Conservation (phyloP, 2,888 invertebrate genomes). For the Caenorhabditis parvicauda region DNA sequence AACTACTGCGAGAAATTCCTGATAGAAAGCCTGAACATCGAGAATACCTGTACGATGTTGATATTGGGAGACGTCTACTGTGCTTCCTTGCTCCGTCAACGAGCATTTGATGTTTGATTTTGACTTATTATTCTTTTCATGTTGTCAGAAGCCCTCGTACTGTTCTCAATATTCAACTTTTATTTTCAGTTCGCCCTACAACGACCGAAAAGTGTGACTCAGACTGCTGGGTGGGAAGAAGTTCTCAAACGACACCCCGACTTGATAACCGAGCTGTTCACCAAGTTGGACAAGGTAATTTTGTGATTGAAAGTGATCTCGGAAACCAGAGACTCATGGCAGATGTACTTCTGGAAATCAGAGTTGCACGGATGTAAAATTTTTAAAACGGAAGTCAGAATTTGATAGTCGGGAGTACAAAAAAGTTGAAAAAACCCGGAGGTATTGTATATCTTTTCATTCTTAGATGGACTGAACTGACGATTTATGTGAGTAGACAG, state of each 20-base stretch:
- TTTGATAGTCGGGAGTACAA: too few relatives aligned
- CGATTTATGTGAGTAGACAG: too few relatives aligned
- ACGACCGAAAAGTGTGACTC: constrained; percentile 49
- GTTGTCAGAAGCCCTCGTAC: too few relatives aligned
- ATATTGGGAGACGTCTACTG: constrained; percentile 59
- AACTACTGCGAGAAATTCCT: constrained; percentile 42
- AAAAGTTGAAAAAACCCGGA: too few relatives aligned
- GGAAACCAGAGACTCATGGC: too few relatives aligned
- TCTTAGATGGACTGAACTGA: too few relatives aligned
- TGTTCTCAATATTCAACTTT: not conserved
- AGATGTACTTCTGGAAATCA: not conserved
- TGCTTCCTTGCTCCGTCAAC: constrained; percentile 42
- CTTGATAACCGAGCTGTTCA: constrained; percentile 58
- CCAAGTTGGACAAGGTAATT: constrained; percentile 25
- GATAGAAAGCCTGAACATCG: constrained; percentile 50
- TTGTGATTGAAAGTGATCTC: not conserved
- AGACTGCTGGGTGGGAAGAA: constrained; percentile 42
- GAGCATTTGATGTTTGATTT: constrained; percentile 51
- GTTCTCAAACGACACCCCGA: constrained; percentile 52
- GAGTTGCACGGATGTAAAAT: not conserved
- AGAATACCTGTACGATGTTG: constrained; percentile 60
- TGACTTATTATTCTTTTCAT: too few relatives aligned
- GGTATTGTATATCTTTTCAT: too few relatives aligned
- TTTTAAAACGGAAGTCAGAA: too few relatives aligned
- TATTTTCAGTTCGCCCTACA: constrained; percentile 51